Base-by-base conservation (phyloP, 2,113 vertebrate genomes). In the Mustela nigripes region DNA sequence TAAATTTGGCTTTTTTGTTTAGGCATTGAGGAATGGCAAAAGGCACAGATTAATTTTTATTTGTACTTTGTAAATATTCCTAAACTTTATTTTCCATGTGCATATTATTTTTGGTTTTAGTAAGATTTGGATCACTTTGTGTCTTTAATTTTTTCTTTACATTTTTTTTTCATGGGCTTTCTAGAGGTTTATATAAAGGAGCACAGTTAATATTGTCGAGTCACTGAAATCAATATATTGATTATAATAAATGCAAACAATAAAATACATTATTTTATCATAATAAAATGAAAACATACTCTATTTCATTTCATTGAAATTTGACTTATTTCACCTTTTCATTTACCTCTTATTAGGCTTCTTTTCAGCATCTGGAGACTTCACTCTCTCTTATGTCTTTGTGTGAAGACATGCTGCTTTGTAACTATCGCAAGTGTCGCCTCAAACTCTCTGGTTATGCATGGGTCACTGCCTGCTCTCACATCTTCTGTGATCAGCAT, bases 401-500 rank as follows among this genome's bases (percentile, higher is more conserved):
- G 58, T 99, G 99, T 56, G 99, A 99, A 39, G 99, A 99, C 96
- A 99, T 99, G 28, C 97, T 99, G 56, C 98, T 99, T n/a, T 99
- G 99, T 95, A 99, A 99, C 97, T 99, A 99, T 97, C 98, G 99
- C 36, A 99, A 99, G 90, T 99, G 99, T 93, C 99, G 99, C 0
- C 88, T 96, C 93, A 99, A 99, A 95, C 98, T 99, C 96, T 99
- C 98, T 1, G 99, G 99, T 69, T 99, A 99, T 10, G 99, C 99
- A 0, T 99, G 99, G 99, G 99, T 99, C 93, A 99, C 99, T 16
- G 99, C 99, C 8, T 99, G 99, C 96, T 99, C 99, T 0, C 99
- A 99, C 39, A 99, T 99, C 28, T 99, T 99, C 98, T 99, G 99
- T 93, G 99, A 99, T 73, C 99, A 99, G 85, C 99, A 99, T 11